Percentiles rank a stretch among this genome's conserved stretches.
These are phyloP conservation scores for Coptotermes formosanus DNA, from an alignment of 1,140 invertebrate genomes.

Conservation along the genomic window DNA sequence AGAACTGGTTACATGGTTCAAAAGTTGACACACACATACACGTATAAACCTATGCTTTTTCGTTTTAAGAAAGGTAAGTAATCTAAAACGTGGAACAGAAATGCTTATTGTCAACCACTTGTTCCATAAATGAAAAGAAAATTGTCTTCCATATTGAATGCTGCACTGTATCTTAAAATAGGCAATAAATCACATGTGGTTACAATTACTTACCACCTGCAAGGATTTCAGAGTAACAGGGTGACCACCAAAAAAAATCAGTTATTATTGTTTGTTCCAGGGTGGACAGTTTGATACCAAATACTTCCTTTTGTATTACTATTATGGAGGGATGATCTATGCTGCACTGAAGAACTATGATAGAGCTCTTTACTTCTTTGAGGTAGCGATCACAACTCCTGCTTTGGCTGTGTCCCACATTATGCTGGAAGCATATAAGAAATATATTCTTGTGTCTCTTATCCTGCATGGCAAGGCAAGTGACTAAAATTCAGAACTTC, in stretches of 20 bases:
- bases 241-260: background rate
- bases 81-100: no score
- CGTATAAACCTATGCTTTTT: no score
- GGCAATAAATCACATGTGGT: no score
- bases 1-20: no score
- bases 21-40: no score
- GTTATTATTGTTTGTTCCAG: slow-evolving; percentile 44
- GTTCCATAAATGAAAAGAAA: no score
- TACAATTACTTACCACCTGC: no score
- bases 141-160: no score
- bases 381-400: slow-evolving; percentile 91
- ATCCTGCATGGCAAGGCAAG: slow-evolving; percentile 85
- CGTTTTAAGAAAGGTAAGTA: no score
- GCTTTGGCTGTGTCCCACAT: slow-evolving; percentile 92
- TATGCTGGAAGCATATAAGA: slow-evolving; percentile 96
- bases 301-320: slow-evolving; percentile 92
- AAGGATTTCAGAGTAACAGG: no score
- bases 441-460: slow-evolving; percentile 88
- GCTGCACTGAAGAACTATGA: slow-evolving; percentile 90
- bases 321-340: slow-evolving; percentile 97
- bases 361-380: slow-evolving; percentile 90
- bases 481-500: background rate
- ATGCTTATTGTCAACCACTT: no score
- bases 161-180: no score
- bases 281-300: slow-evolving; percentile 84